Evolutionary conservation across 1,140 invertebrate species (phyloP), one percentile per base, ranked within the genome.

Genomic region (Propsilocerus akamusi): DNA sequence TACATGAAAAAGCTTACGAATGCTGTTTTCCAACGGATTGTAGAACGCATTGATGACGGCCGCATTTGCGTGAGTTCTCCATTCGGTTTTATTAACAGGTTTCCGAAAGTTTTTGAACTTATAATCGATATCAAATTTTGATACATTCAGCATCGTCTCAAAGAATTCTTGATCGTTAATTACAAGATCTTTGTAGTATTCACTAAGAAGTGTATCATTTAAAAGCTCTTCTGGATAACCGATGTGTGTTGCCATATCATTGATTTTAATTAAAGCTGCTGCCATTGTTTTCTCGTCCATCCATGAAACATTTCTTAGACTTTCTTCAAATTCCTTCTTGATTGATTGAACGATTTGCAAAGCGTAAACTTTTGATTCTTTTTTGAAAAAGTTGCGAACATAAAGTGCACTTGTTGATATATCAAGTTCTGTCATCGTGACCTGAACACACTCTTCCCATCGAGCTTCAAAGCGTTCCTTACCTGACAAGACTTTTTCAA

Each of bases 11-110:
- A 26, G 32, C 72, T 67, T 63, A 77, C 75, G 74, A 52, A 81
- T 80, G 51, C 72, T 76, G 59, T 81, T 81, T 59, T 80, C 76
- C 30, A 77, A 68, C 0, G 76, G 68, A 32, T 72, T 75, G 57
- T 81, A 81, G 55, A 73, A 81, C n/a, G 78, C 78, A 57, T 81
- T 81, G n/a, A 80, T 77, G 46, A 78, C 68, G 3, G 76, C 76
- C 5, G 77, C 72, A 49, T 70, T 63, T 22, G 75, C 75, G 55
- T 79, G 75, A 20, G 70, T 73, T 25, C 75, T 71, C 77, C 77
- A 81, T 54, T 82, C 76, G 28, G 72, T 74, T 62, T 80, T 80
- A 57, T 81, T 76, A 0, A 81, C 76, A 3, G 71, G 67, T 57
- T 77, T 72, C 17, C 76, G 58, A 3, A 81, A 60, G 48, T 74